Percentiles rank a stretch among this genome's conserved stretches.
phyloP scores from a whole-genome alignment of 92 coral and sea anemone genomes.

The Hydrozoanthus gracilis region DNA sequence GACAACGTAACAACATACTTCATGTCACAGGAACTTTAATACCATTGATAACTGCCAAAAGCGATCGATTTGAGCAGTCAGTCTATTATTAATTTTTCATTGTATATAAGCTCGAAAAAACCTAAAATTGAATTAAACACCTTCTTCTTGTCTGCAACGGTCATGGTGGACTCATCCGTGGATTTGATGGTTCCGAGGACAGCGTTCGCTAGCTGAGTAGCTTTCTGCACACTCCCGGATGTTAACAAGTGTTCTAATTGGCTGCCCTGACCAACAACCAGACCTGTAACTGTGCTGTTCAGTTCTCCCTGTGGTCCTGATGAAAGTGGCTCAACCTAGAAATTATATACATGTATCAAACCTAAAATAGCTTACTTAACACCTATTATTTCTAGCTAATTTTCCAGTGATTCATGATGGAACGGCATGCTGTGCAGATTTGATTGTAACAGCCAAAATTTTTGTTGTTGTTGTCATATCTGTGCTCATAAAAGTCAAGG shows the following conservation, averaged over 20 bases:
- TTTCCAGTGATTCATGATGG: too few species aligned
- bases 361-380: too few species aligned
- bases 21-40: too few species aligned
- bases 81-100: too few species aligned
- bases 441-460: too few species aligned
- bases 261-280: slow-evolving; percentile 65
- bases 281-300: slow-evolving; percentile 13
- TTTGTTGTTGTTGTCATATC: too few species aligned
- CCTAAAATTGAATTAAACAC: neutral
- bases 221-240: slow-evolving; percentile 68
- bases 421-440: too few species aligned
- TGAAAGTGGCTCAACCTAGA: slow-evolving; percentile 11
- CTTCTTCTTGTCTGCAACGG: slow-evolving; percentile 34
- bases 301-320: slow-evolving; percentile 15
- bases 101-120: neutral
- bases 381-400: too few species aligned
- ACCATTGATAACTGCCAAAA: too few species aligned
- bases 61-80: too few species aligned
- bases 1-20: too few species aligned
- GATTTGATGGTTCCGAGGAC: slow-evolving; percentile 61
- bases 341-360: neutral
- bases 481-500: too few species aligned
- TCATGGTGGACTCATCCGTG: slow-evolving; percentile 15
- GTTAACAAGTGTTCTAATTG: slow-evolving; percentile 58
- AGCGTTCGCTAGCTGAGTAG: slow-evolving; percentile 84